A percentile compares a stretch with the other conserved stretches of the same genome.
These are phyloP conservation scores for Paratilapia polleni DNA, from an alignment of 2,113 vertebrate species.

Conservation along the genomic window DNA sequence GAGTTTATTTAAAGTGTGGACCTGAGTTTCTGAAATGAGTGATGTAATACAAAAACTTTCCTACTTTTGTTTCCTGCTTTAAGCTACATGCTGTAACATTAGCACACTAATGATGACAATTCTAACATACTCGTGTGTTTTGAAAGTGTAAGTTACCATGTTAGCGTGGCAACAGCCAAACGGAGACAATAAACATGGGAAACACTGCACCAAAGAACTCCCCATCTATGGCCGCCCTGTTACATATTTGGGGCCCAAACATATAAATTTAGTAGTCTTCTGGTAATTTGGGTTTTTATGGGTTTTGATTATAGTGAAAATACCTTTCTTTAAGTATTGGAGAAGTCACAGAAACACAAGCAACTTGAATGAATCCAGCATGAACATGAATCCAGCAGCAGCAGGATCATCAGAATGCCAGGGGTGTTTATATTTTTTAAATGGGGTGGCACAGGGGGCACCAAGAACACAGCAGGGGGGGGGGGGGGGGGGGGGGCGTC, in stretches of 20 bases:
- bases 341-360: neutral
- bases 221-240: neutral
- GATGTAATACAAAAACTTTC: accelerated
- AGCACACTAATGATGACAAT: neutral
- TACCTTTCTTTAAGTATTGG: neutral
- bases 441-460: too few species aligned
- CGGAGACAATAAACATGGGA: neutral
- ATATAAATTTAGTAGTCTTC: neutral
- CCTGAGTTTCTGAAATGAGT: neutral
- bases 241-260: neutral
- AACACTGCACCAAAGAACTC: neutral
- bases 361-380: neutral
- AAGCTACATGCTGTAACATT: neutral
- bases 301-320: neutral
- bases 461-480: too few species aligned
- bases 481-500: too few species aligned
- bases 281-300: neutral
- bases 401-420: neutral
- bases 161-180: neutral
- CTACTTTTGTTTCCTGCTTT: neutral
- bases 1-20: accelerated
- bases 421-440: too few species aligned
- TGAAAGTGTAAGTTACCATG: neutral
- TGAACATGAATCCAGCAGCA: neutral
- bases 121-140: neutral